Evolutionary conservation across 2,113 vertebrate genomes (phyloP), one percentile per base, ranked within the genome.

Genomic region (Corythaixoides concolor): DNA sequence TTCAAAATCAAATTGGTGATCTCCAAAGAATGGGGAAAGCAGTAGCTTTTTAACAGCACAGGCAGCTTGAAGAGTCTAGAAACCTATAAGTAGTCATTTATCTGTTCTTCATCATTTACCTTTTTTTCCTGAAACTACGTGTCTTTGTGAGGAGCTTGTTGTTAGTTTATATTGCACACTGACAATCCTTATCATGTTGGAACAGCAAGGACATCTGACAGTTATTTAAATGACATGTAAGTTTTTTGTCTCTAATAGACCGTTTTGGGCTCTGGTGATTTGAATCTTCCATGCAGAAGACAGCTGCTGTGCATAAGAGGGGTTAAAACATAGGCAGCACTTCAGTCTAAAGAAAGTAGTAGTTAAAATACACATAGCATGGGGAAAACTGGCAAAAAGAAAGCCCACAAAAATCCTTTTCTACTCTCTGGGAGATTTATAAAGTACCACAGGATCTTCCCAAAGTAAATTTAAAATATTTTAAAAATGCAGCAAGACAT

Each of bases 321-420:
- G n/a, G 70, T 96, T 95, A 95, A 95, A 96, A 66, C 62, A 43
- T 4, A 74, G 39, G 45, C 66, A 89, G 56, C 33, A 7, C 12
- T 89, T 75, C 49, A 82, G 33, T 82, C 58, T 95, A 32, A 68
- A 90, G 68, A 74, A 86, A 89, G 33, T 28, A 92, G 66, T 37
- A 95, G 73, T 91, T 95, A 66, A 95, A 92, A 83, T 77, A 83
- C n/a, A 66, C 67, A 70, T 56, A 74, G 58, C 59, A 39, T 64
- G 41, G 50, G 77, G 59, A 85, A 88, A 80, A 88, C n/a, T 96
- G 82, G 90, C 82, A 80, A 59, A 85, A 90, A 77, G n/a, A 68
- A 92, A 92, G n/a, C 82, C 88, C 82, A 95, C 92, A 96, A 86
- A 96, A 95, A 96, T 94, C 47, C 67, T 83, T 85, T 95, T 85